phyloP scores from a whole-genome alignment of 1,140 invertebrate genomes.

The Penaeus chinensis region DNA sequence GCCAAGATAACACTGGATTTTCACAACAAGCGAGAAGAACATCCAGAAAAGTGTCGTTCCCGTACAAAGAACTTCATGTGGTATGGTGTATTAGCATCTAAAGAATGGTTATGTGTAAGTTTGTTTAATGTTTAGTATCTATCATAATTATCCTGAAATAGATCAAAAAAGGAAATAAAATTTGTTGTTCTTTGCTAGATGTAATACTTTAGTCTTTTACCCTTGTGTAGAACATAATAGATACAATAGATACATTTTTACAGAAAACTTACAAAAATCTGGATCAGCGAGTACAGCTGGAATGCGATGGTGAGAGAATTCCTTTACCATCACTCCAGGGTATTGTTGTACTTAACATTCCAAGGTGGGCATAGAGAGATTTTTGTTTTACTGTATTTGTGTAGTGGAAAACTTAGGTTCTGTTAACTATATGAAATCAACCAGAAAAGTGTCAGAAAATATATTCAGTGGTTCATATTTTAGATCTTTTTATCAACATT shows the following conservation, averaged over 20 bases:
- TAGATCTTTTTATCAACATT: conserved; percentile 3
- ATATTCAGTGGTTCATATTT: background rate
- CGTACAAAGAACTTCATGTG: conserved; percentile 97
- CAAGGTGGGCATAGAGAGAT: conserved; percentile 73
- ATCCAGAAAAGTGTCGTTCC: conserved; percentile 96
- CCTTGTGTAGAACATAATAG: no score
- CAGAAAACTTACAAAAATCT: conserved; percentile 92
- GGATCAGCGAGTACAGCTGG: conserved; percentile 91
- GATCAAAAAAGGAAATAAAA: background rate
- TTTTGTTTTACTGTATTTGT: background rate
- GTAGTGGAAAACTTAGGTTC: background rate
- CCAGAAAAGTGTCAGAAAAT: conserved; percentile 23
- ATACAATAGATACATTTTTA: background rate
- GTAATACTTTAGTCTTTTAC: no score
- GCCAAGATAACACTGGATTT: conserved; percentile 98
- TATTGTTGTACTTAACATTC: conserved; percentile 97
- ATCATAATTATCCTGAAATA: background rate
- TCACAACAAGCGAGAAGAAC: conserved; percentile 96
- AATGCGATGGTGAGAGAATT: conserved; percentile 92
- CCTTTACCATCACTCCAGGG: conserved; percentile 93
- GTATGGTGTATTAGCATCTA: conserved; percentile 94
- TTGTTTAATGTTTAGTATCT: background rate
- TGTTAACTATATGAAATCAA: background rate
- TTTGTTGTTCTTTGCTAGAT: no score
- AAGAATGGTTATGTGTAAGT: conserved; percentile 81